phyloP scores from a whole-genome alignment of 35 echinoderm and acorn worm genomes.

The Anneissia japonica region DNA sequence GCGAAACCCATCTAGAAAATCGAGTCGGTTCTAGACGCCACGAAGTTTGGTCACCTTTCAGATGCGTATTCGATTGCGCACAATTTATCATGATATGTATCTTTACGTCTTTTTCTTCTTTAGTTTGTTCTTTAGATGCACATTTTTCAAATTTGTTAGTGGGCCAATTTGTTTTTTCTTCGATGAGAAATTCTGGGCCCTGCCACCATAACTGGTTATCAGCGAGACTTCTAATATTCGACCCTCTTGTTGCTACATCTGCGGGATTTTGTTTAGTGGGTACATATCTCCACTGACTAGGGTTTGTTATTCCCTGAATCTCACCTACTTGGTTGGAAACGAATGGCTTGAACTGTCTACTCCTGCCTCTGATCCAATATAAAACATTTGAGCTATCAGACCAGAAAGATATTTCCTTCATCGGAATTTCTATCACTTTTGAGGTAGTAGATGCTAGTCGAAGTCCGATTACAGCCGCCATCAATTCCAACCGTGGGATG shows the following conservation, averaged over 20 bases:
- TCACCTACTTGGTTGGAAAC: slow-evolving; percentile 28
- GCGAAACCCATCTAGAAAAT: slow-evolving; percentile 18
- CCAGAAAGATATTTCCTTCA: slow-evolving; percentile 6
- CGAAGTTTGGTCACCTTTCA: too few relatives aligned
- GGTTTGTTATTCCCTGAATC: slow-evolving; percentile 18
- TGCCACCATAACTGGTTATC: neutral
- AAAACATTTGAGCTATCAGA: slow-evolving; percentile 36
- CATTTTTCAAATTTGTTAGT: slow-evolving; percentile 4
- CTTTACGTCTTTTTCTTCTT: neutral
- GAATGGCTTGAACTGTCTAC: slow-evolving; percentile 32
- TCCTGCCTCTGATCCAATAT: slow-evolving; percentile 11
- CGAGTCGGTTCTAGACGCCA: slow-evolving; percentile 1
- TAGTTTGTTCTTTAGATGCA: neutral
- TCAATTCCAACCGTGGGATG: slow-evolving; percentile 17
- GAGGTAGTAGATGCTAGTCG: neutral
- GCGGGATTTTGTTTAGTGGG: slow-evolving; percentile 15
- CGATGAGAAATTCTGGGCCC: slow-evolving; percentile 6
- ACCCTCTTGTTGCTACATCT: slow-evolving; percentile 7
- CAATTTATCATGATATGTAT: too few relatives aligned
- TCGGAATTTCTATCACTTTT: slow-evolving; percentile 4
- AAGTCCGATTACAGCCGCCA: slow-evolving; percentile 30
- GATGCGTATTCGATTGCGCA: too few relatives aligned
- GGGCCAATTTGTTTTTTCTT: slow-evolving; percentile 8
- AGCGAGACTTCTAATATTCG: neutral
- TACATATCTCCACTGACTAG: slow-evolving; percentile 24